A percentile compares a stretch with the other conserved stretches of the same genome.
phyloP scores from a whole-genome alignment of 2,113 vertebrate species.

The Choloepus hoffmanni region DNA sequence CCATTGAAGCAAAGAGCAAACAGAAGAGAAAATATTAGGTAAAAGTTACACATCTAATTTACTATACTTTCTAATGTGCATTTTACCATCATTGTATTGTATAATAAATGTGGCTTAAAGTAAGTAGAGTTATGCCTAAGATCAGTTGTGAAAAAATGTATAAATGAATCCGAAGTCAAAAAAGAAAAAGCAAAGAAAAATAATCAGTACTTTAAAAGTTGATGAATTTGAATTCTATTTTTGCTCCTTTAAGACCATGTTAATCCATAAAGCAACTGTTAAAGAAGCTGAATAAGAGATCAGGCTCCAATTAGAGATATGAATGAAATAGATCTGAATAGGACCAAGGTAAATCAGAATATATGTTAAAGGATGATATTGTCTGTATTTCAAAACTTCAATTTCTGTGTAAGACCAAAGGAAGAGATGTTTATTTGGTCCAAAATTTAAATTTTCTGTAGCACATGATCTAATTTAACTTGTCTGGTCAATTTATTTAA shows the following conservation, averaged over 20 bases:
- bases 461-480: no score
- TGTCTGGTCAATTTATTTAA: no score
- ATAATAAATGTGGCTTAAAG: neutral
- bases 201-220: neutral
- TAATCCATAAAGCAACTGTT: neutral
- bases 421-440: no score
- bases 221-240: slow-evolving; percentile 40
- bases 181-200: neutral
- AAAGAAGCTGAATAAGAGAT: no score
- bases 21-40: neutral
- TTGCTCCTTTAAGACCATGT: neutral
- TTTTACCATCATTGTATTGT: neutral
- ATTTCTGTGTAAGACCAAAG: no score
- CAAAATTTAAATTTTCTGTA: no score
- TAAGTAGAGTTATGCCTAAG: neutral
- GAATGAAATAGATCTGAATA: no score
- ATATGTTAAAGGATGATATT: no score
- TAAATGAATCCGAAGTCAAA: neutral
- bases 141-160: neutral
- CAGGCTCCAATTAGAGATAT: no score
- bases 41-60: neutral
- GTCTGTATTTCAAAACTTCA: no score
- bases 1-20: neutral
- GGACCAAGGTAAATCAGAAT: no score
- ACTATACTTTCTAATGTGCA: neutral